Conservation (phyloP, 2,888 invertebrate genomes). For the Drosophila mulleri region DNA sequence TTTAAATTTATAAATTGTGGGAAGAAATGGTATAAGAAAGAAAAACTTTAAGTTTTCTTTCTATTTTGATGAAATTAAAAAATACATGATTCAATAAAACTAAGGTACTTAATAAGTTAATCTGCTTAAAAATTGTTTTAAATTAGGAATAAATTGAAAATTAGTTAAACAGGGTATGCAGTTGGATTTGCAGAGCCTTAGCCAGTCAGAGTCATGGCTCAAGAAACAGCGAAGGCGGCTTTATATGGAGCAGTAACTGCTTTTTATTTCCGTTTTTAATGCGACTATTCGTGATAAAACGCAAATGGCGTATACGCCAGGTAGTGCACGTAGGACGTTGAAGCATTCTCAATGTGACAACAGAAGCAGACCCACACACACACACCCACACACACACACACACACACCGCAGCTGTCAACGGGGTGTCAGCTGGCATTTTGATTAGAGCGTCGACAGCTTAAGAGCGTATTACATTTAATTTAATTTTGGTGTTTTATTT, state of each 20-base stretch:
- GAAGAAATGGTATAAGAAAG: too few species aligned
- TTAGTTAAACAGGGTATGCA: too few species aligned
- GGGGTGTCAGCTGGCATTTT: conserved; percentile 48
- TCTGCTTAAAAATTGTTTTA: neutral
- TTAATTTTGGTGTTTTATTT: conserved; percentile 64
- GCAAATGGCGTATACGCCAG: conserved; percentile 53
- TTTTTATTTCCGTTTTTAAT: neutral
- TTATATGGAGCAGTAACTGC: neutral
- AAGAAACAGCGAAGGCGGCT: too few species aligned
- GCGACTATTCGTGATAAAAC: conserved; percentile 2
- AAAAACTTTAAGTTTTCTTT: too few species aligned
- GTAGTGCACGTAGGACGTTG: conserved; percentile 33
- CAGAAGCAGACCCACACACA: conserved; percentile 29
- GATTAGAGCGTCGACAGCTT: conserved; percentile 55
- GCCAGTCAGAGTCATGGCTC: neutral
- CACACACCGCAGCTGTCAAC: conserved; percentile 19
- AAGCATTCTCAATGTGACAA: conserved; percentile 58
- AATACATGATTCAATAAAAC: neutral
- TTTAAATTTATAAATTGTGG: too few species aligned
- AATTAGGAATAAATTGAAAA: too few species aligned
- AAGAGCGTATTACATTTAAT: conserved; percentile 65
- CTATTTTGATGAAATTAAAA: too few species aligned
- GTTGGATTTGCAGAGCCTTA: too few species aligned
- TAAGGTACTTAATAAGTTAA: neutral
- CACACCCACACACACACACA: neutral